Percentiles rank a stretch among this genome's conserved stretches.
Evolutionary conservation across 2,113 vertebrate genomes (phyloP).

Genomic region (Tenrec ecaudatus): DNA sequence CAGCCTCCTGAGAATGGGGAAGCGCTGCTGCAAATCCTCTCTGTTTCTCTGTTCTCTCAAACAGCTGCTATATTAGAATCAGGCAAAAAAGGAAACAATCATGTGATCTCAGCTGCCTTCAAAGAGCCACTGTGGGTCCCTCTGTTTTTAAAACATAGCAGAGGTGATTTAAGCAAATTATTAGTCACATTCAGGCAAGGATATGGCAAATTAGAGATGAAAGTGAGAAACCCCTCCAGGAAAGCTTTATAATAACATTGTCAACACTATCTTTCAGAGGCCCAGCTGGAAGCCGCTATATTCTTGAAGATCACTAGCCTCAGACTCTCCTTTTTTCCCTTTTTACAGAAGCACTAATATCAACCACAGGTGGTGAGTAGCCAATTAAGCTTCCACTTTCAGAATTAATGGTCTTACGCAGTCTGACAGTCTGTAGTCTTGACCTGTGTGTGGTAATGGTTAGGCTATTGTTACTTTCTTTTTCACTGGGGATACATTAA

Average conservation of each 20-base stretch:
- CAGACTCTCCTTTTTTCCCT: conserved; percentile 46
- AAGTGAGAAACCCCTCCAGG: conserved; percentile 58
- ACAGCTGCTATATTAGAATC: conserved; percentile 37
- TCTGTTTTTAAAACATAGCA: conserved; percentile 59
- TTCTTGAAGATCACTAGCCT: conserved; percentile 14
- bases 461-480: not conserved
- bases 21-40: not conserved
- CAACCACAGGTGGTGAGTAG: conserved; percentile 49
- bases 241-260: conserved; percentile 53
- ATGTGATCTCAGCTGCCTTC: conserved; percentile 23
- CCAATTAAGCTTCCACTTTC: conserved; percentile 58
- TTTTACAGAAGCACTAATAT: conserved; percentile 42
- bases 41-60: not conserved
- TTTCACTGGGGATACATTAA: conserved; percentile 8
- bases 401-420: conserved; percentile 60
- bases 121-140: conserved; percentile 14
- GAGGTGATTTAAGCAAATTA: conserved; percentile 72
- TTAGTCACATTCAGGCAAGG: not conserved
- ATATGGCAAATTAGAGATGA: conserved; percentile 68
- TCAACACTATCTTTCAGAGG: conserved; percentile 51
- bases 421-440: conserved; percentile 23
- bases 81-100: not conserved
- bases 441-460: conserved; percentile 17
- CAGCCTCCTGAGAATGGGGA: not conserved
- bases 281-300: conserved; percentile 55